Conservation (phyloP, 2,797 vertebrate species). For the Pristis pectinata region DNA sequence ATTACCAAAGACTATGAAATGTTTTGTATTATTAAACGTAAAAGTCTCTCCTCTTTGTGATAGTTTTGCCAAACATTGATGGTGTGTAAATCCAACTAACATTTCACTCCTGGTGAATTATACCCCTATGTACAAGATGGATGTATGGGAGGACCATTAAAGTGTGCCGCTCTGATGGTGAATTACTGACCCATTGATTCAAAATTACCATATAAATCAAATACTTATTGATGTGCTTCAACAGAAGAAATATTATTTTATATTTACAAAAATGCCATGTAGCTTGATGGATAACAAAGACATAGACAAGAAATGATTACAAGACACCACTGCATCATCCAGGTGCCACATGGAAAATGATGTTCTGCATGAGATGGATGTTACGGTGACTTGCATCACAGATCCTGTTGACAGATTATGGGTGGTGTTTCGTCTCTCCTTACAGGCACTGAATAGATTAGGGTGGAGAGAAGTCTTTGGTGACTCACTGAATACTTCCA, state of each 20-base stretch:
- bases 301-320: not conserved
- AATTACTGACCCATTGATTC: not conserved
- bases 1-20: not conserved
- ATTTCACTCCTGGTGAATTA: not conserved
- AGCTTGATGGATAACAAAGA: not conserved
- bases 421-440: not conserved
- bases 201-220: not conserved
- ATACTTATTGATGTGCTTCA: not conserved
- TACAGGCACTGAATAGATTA: not conserved
- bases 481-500: not conserved
- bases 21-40: not conserved
- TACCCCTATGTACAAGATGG: not conserved
- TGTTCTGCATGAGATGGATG: not conserved
- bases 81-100: not conserved
- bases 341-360: conserved; percentile 17
- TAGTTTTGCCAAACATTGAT: not conserved
- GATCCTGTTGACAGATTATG: not conserved
- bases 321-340: not conserved
- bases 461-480: not conserved
- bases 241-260: conserved; percentile 14
- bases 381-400: not conserved
- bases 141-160: not conserved
- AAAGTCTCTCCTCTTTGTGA: not conserved
- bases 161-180: not conserved
- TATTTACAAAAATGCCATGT: not conserved